Evolutionary conservation across 2,113 vertebrate species (phyloP), one percentile per base, ranked within the genome.

Genomic region (Chloropsis cyanopogon): DNA sequence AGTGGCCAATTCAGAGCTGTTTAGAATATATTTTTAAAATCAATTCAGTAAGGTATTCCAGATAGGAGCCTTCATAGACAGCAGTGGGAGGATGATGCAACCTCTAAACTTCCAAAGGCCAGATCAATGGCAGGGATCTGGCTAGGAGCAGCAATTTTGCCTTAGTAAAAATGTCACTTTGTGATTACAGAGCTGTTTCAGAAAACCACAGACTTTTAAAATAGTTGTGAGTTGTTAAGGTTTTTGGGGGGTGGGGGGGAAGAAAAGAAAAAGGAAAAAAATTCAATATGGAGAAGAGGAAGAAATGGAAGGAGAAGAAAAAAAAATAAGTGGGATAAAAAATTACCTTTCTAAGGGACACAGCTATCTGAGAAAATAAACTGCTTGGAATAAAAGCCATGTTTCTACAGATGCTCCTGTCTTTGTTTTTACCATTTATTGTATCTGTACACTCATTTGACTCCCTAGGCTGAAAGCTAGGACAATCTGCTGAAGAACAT

Each of bases 11-110:
- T 88, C 64, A 88, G 35, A 81, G 24, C 21, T 54, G 8, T 54
- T 94, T 88, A 60, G 35, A 93, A 77, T 83, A 68, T 59, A 70
- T 66, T 93, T 88, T 71, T n/a, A 50, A 63, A 90, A 78, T 66
- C 25, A 83, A 6, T 86, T 90, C 13, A 37, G 56, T 28, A 59
- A 24, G 52, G 44, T 42, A 52, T 41, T 93, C 82, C 59, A 78
- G 60, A 50, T n/a, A 39, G 57, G 8, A 92, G 4, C 33, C 39
- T 92, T 86, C 41, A 71, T 2, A 54, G 47, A 70, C 12, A 92
- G 52, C 20, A 78, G 60, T 57, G 54, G 69, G 53, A 95, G 52
- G 41, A 92, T 83, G 33, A 88, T 75, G 47, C 37, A 92, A 60
- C 39, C 46, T 94, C 54, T 77, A 65, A 80, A 93, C 14, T 92